Conservation (phyloP, 2,113 vertebrate species). For the Elephas maximus region DNA sequence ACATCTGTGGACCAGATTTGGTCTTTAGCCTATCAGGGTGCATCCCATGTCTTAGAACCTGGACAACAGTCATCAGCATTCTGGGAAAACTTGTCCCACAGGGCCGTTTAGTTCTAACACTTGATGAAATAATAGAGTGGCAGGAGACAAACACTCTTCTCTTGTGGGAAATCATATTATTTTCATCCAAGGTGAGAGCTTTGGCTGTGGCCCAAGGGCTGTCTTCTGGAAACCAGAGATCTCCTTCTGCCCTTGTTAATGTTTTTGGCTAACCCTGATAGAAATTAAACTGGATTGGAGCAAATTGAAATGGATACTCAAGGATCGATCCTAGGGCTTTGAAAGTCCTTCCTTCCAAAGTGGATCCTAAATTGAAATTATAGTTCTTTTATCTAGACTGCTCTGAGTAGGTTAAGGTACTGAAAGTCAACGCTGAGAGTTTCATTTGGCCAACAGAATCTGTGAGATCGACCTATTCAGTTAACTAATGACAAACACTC, state of each 20-base stretch:
- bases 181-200: slow-evolving; percentile 57
- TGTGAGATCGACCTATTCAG: background rate
- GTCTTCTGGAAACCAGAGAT: slow-evolving; percentile 62
- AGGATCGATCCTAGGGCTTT: background rate
- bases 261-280: slow-evolving; percentile 34
- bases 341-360: slow-evolving; percentile 24
- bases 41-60: background rate
- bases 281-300: slow-evolving; percentile 49
- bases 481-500: slow-evolving; percentile 45
- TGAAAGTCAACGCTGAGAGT: background rate
- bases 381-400: background rate
- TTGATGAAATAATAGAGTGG: background rate
- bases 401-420: background rate
- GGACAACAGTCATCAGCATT: background rate
- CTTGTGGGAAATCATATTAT: slow-evolving; percentile 49
- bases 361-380: slow-evolving; percentile 27
- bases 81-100: slow-evolving; percentile 44
- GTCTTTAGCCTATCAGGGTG: background rate
- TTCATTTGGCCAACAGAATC: background rate
- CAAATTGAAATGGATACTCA: slow-evolving; percentile 37
- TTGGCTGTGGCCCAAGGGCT: slow-evolving; percentile 30
- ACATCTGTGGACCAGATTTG: slow-evolving; percentile 47
- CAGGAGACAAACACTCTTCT: slow-evolving; percentile 29
- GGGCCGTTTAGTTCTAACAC: background rate
- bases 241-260: slow-evolving; percentile 2